Conservation (phyloP, 2,113 vertebrate genomes). For the Trinectes maculatus region DNA sequence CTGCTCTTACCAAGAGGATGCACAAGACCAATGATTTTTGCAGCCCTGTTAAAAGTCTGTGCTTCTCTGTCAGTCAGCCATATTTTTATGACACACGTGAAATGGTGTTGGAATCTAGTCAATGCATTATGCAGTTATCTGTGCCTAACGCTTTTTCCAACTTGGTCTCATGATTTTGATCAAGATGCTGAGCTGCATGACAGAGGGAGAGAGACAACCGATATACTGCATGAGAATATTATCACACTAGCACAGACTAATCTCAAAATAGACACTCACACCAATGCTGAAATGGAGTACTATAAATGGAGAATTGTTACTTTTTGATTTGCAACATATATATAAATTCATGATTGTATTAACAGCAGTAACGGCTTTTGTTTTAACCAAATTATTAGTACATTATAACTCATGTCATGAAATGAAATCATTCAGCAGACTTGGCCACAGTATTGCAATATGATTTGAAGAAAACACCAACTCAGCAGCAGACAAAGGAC, state of each 20-base stretch:
- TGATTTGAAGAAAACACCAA: conserved; percentile 17
- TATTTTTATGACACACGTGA: not conserved
- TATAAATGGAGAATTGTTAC: too few relatives aligned
- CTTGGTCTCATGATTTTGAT: not conserved
- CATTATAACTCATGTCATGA: too few relatives aligned
- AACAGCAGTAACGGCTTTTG: too few relatives aligned
- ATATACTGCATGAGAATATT: too few relatives aligned
- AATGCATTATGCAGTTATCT: not conserved
- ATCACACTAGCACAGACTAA: not conserved
- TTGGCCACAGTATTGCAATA: not conserved
- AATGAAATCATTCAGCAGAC: too few relatives aligned
- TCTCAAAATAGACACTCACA: not conserved
- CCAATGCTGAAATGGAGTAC: too few relatives aligned
- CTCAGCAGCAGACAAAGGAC: conserved; percentile 50
- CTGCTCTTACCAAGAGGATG: not conserved
- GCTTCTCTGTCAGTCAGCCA: not conserved
- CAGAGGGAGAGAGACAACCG: too few relatives aligned
- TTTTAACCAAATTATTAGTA: too few relatives aligned
- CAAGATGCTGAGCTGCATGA: too few relatives aligned
- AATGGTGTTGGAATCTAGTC: not conserved
- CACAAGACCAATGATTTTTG: not conserved
- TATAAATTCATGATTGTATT: too few relatives aligned
- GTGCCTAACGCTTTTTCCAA: not conserved
- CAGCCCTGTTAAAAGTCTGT: conserved; percentile 10
- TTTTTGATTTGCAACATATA: too few relatives aligned